Evolutionary conservation across 2,888 invertebrate species (phyloP), one percentile per base, ranked within the genome.

Genomic region (Morpho achilles): DNA sequence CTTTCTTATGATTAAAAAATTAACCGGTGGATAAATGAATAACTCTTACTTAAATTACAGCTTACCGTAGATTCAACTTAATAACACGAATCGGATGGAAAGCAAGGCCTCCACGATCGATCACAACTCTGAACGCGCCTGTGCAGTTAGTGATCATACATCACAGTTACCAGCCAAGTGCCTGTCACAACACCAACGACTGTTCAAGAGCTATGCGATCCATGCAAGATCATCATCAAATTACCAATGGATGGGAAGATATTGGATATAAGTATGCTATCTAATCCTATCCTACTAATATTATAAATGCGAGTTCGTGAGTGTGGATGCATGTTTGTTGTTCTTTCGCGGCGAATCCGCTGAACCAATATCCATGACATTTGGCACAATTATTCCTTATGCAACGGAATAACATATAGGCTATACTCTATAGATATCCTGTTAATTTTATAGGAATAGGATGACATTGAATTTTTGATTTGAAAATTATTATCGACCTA

Each of bases 81-180:
- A 64, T 70, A 16, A 55, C 90, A 0, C 83, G 93, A 16, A 76
- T 77, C 1, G 89, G 86, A 67, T 95, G 95, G 95, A 88, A 91
- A 0, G 94, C 93, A 0, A 77, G 85, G 40, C 78, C 87, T 2
- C 82, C 93, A 0, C 91, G 76, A 46, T 56, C 70, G 0, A 74
- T 85, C n/a, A 82, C 87, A 39, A 68, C 69, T 2, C 89, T 94
- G 73, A 58, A 67, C 47, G 91, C 86, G 10, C 94, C 94, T 0
- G 93, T 93, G 8, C 92, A 93, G 0, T 92, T 83, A 71, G 94
- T 94, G 39, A 91, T 95, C 57, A 93, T 95, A 61, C 95, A 95
- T 75, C 95, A 95, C 79, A 93, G 92, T 9, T 94, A 92, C 73
- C 77, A 81, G 45, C 94, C 94, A 0, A 79, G 79, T 0, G 93